Conservation (phyloP, 2,797 vertebrate genomes). For the Helarctos malayanus region DNA sequence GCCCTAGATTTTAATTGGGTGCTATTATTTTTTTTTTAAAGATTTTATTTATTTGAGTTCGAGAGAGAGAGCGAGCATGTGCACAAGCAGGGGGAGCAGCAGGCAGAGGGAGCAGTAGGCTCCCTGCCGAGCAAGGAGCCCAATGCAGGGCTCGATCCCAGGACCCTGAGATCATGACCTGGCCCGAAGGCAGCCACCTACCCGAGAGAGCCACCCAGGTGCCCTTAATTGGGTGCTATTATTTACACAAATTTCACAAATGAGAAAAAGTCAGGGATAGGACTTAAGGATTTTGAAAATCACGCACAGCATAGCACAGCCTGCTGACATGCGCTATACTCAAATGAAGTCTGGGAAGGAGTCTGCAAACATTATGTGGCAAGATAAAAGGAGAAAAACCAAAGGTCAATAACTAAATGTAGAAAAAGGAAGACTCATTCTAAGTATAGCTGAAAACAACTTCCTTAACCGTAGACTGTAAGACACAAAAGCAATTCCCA, state of each 20-base stretch:
- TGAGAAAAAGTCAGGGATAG: background rate
- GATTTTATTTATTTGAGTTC: too few species aligned
- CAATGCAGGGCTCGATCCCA: too few species aligned
- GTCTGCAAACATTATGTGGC: background rate
- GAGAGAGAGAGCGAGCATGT: too few species aligned
- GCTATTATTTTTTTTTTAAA: background rate
- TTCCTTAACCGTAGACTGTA: background rate
- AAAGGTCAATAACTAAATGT: background rate
- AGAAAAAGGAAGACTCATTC: conserved; percentile 23
- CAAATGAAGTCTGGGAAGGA: conserved; percentile 11
- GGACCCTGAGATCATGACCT: too few species aligned
- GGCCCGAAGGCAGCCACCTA: too few species aligned
- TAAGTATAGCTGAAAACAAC: background rate
- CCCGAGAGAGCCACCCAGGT: too few species aligned
- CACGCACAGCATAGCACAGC: background rate
- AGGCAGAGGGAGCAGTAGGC: too few species aligned
- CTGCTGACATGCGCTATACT: background rate
- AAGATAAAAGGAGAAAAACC: conserved; percentile 32
- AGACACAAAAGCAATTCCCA: conserved; percentile 29
- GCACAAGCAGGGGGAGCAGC: too few species aligned
- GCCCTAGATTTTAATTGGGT: background rate
- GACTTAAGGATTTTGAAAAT: background rate
- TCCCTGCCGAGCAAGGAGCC: too few species aligned
- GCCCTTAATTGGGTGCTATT: background rate
- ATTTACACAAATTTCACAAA: conserved; percentile 48